Conservation (phyloP, 2,888 invertebrate species). For the Ceriagrion tenellum region DNA sequence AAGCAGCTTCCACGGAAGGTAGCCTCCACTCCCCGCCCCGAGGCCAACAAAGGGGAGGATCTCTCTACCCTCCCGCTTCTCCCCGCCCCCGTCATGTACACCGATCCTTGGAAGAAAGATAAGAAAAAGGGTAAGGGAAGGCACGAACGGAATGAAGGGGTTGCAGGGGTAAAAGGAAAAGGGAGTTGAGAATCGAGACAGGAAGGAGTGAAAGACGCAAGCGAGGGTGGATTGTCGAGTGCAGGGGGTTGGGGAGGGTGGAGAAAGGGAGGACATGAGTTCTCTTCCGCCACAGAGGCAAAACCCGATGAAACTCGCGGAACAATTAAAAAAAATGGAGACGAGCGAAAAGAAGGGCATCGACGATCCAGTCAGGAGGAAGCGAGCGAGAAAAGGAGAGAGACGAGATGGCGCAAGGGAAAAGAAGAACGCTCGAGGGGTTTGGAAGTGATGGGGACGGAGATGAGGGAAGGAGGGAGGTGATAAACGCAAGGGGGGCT, state of each 20-base stretch:
- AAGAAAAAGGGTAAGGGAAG: conserved; percentile 15
- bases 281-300: neutral
- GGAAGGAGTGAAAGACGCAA: neutral
- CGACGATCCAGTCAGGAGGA: neutral
- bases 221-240: neutral
- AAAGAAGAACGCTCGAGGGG: neutral
- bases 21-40: neutral
- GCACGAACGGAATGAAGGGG: neutral
- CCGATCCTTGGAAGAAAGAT: conserved; percentile 15
- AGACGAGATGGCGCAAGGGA: neutral
- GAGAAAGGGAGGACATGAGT: neutral
- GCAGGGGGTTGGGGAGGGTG: neutral
- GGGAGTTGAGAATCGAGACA: neutral
- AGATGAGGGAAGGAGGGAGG: neutral
- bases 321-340: conserved; percentile 10
- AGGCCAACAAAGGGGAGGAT: neutral
- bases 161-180: neutral
- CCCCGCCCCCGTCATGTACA: neutral
- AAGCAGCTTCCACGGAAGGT: conserved; percentile 10
- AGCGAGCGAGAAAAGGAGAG: neutral
- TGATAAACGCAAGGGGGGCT: neutral
- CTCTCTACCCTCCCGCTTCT: neutral
- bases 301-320: conserved; percentile 23
- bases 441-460: neutral
- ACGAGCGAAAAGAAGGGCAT: neutral